Evolutionary conservation across 2,113 vertebrate genomes (phyloP).

Genomic region (Nerophis ophidion): DNA sequence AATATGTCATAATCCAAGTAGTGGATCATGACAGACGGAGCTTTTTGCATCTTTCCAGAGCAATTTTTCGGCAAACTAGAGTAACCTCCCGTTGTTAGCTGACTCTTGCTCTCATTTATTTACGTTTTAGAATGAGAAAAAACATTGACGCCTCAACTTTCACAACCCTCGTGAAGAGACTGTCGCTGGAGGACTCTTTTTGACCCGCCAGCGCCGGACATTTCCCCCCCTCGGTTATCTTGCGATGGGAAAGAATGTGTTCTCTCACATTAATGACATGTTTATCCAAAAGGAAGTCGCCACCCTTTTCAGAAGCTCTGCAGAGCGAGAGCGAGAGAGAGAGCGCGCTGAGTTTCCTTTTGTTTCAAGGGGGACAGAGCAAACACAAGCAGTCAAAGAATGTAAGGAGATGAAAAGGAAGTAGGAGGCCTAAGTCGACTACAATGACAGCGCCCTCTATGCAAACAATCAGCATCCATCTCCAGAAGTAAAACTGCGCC

Average conservation of each 20-base stretch:
- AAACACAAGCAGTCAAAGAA: constrained; percentile 15
- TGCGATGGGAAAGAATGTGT: constrained; percentile 87
- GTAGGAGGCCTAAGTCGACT: constrained; percentile 12
- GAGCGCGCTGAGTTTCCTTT: constrained; percentile 18
- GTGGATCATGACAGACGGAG: too few relatives aligned
- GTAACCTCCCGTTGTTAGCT: too few relatives aligned
- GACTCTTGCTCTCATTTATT: too few relatives aligned
- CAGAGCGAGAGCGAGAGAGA: constrained; percentile 50
- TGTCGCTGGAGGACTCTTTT: constrained; percentile 42
- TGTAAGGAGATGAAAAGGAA: constrained; percentile 26
- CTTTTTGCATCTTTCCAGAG: too few relatives aligned
- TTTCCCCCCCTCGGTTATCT: constrained; percentile 81
- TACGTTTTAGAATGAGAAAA: too few relatives aligned
- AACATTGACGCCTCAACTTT: background rate
- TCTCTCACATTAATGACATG: constrained; percentile 90
- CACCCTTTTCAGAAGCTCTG: constrained; percentile 85
- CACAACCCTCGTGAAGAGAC: constrained; percentile 6
- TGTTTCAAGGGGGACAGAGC: constrained; percentile 20
- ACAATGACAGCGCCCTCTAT: constrained; percentile 43
- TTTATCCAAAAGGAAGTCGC: constrained; percentile 93
- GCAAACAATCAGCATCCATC: constrained; percentile 43
- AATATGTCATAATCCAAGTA: too few relatives aligned
- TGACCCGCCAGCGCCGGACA: constrained; percentile 55
- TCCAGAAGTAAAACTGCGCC: constrained; percentile 20
- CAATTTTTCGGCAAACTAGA: too few relatives aligned